A percentile compares a stretch with the other conserved stretches of the same genome.
phyloP scores from a whole-genome alignment of 2,797 vertebrate species.

The Halcyon chelicuti region DNA sequence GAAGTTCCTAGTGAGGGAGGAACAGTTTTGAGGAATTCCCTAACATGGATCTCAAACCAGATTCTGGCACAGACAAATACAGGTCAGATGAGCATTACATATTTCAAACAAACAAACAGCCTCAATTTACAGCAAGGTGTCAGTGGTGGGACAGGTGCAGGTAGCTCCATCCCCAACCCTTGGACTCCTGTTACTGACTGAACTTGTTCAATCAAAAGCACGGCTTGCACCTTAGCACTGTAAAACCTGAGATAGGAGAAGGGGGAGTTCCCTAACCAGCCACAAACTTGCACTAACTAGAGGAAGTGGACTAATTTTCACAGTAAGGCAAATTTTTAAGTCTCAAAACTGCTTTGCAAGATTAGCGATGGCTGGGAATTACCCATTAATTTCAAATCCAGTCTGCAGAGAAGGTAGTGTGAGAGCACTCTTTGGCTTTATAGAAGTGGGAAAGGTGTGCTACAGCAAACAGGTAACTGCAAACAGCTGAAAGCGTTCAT shows the following conservation, averaged over 20 bases:
- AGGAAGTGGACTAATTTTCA: background rate
- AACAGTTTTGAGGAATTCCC: background rate
- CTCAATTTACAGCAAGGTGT: background rate
- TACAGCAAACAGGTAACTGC: background rate
- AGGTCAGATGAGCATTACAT: background rate
- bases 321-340: background rate
- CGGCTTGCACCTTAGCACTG: rapidly evolving
- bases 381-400: background rate
- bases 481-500: background rate
- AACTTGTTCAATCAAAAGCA: background rate
- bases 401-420: background rate
- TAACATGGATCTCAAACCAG: background rate
- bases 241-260: background rate
- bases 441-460: background rate
- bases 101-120: background rate
- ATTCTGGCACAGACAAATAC: background rate
- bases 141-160: background rate
- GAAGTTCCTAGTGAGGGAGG: background rate
- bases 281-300: background rate
- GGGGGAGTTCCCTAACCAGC: background rate
- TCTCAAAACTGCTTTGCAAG: background rate
- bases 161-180: background rate
- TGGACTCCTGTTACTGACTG: background rate
- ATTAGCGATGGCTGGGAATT: background rate
- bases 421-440: background rate